These are phyloP conservation scores for Pentalonia nigronervosa DNA, from an alignment of 1,140 invertebrate genomes.

Conservation along the genomic window DNA sequence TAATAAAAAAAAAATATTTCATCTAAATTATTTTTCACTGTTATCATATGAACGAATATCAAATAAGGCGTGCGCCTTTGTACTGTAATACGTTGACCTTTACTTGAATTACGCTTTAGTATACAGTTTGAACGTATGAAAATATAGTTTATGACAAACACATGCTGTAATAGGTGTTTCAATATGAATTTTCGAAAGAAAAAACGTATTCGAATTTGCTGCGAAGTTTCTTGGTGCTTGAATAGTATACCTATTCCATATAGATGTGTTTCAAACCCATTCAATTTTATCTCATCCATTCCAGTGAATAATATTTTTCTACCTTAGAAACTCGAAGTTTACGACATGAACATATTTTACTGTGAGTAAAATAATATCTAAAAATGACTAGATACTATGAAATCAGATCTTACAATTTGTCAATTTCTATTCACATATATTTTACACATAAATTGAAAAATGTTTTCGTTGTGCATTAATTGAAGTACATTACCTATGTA, in stretches of 20 bases:
- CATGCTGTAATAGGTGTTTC: background rate
- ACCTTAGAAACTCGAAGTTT: slow-evolving; percentile 1
- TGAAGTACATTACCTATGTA: background rate
- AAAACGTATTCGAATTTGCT: background rate
- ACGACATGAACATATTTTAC: background rate
- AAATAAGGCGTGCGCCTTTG: background rate
- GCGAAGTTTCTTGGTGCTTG: background rate
- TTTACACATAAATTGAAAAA: background rate
- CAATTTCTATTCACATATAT: background rate
- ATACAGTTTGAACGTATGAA: background rate
- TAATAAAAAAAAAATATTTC: background rate
- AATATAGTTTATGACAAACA: background rate
- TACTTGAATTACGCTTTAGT: background rate
- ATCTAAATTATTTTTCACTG: background rate
- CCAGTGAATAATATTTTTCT: slow-evolving; percentile 10
- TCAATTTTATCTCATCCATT: slow-evolving; percentile 35
- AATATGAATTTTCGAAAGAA: background rate
- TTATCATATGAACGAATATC: background rate
- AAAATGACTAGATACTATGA: background rate
- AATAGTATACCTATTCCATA: background rate
- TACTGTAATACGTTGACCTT: background rate
- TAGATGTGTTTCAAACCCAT: slow-evolving; percentile 1
- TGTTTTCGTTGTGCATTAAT: background rate
- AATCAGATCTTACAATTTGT: background rate
- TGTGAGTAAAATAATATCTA: background rate